Conservation (phyloP, 2,888 invertebrate species). For the Helicoverpa assulta region DNA sequence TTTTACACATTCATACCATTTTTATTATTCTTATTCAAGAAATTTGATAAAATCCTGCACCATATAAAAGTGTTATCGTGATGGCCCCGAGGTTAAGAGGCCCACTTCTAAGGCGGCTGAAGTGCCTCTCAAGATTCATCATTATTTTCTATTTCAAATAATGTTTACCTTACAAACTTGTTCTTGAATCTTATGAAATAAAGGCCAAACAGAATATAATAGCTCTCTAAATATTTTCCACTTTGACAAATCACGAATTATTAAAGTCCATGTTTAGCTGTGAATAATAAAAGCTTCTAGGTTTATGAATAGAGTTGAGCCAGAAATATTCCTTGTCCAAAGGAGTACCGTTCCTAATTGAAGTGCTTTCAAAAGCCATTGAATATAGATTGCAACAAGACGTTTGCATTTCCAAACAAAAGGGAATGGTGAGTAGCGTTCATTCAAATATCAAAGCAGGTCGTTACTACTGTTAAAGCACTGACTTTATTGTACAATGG, state of each 20-base stretch:
- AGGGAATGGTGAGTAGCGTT: constrained; percentile 58
- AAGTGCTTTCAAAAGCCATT: constrained; percentile 58
- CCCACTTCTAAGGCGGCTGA: constrained; percentile 2
- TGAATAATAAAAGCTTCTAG: constrained; percentile 21
- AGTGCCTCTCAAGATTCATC: background rate
- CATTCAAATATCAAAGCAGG: constrained; percentile 67
- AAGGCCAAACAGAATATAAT: background rate
- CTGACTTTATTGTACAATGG: constrained; percentile 42
- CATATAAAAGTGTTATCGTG: constrained; percentile 1
- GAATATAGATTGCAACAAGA: constrained; percentile 63
- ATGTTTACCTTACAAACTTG: background rate
- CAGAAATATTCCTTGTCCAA: constrained; percentile 47
- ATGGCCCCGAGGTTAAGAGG: background rate
- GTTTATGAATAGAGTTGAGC: constrained; percentile 16
- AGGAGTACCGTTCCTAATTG: constrained; percentile 56
- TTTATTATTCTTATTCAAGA: background rate
- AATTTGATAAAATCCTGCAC: background rate
- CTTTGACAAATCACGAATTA: constrained; percentile 9
- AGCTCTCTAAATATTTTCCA: background rate
- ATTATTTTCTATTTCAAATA: background rate
- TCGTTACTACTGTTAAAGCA: constrained; percentile 71
- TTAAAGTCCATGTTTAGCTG: constrained; percentile 11
- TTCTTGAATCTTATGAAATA: background rate
- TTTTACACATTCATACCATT: too few relatives aligned
- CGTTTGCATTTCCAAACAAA: constrained; percentile 64